Conservation (phyloP, 2,888 invertebrate species). For the Acanthosoma haemorrhoidale region DNA sequence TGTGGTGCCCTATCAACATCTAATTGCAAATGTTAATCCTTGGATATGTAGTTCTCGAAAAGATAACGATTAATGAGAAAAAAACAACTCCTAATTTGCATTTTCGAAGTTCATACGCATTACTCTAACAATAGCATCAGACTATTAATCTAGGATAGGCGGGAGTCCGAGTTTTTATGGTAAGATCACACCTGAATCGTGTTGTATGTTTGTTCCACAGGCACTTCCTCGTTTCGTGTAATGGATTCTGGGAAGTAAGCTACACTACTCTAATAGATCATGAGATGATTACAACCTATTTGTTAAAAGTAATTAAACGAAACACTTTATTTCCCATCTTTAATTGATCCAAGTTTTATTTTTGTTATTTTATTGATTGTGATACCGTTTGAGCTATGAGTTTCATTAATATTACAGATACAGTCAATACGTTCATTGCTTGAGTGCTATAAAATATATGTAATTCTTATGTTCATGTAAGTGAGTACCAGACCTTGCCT, state of each 20-base stretch:
- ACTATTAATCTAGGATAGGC: not conserved
- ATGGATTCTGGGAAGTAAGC: not conserved
- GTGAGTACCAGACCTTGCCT: too few species aligned
- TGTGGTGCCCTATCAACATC: not conserved
- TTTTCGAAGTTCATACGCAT: not conserved
- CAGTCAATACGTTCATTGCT: too few species aligned
- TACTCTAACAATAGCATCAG: not conserved
- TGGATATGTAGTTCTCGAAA: not conserved
- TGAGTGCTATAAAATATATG: too few species aligned
- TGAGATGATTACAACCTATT: not conserved
- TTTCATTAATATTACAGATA: too few species aligned
- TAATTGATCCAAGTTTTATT: too few species aligned
- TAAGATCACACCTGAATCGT: too few species aligned
- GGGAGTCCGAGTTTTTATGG: too few species aligned
- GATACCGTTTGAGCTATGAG: too few species aligned
- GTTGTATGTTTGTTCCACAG: too few species aligned
- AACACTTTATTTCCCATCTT: not conserved
- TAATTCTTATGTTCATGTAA: too few species aligned
- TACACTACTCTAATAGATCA: not conserved
- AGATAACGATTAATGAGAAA: not conserved
- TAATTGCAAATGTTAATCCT: conserved; percentile 5
- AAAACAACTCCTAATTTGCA: not conserved
- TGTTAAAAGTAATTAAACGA: not conserved
- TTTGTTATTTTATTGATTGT: too few species aligned
- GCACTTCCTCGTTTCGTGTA: not conserved